These are phyloP conservation scores for Neolamprologus multifasciatus DNA, from an alignment of 2,797 vertebrate species.

Conservation along the genomic window DNA sequence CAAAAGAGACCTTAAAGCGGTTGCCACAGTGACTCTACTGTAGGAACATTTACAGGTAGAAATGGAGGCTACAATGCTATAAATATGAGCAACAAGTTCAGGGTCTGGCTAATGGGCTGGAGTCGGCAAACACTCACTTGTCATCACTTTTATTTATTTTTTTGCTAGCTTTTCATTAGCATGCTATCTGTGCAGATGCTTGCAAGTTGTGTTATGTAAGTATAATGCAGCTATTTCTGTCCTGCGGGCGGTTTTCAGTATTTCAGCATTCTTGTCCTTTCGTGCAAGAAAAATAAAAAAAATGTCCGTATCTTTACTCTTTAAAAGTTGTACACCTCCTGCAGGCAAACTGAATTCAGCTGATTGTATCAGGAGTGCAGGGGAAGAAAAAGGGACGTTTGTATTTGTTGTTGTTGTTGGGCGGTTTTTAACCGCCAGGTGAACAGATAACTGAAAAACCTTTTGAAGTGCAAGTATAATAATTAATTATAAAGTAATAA, in stretches of 20 bases:
- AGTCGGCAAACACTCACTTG: not conserved
- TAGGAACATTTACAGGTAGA: not conserved
- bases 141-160: not conserved
- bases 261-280: not conserved
- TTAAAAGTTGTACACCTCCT: not conserved
- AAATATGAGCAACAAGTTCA: not conserved
- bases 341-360: not conserved
- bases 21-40: not conserved
- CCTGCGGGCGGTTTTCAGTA: not conserved
- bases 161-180: not conserved
- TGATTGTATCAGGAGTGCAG: not conserved
- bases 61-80: not conserved
- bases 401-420: not conserved
- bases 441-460: not conserved
- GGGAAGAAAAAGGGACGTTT: not conserved
- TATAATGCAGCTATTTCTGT: not conserved
- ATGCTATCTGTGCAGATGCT: not conserved
- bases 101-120: not conserved
- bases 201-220: not conserved
- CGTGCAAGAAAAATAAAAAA: not conserved
- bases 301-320: not conserved
- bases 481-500: not conserved
- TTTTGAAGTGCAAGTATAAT: not conserved
- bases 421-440: rapidly evolving
- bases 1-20: not conserved